Percentiles rank a stretch among this genome's conserved stretches.
Evolutionary conservation across 2,797 vertebrate species (phyloP).

Genomic region (Malurus splendens): DNA sequence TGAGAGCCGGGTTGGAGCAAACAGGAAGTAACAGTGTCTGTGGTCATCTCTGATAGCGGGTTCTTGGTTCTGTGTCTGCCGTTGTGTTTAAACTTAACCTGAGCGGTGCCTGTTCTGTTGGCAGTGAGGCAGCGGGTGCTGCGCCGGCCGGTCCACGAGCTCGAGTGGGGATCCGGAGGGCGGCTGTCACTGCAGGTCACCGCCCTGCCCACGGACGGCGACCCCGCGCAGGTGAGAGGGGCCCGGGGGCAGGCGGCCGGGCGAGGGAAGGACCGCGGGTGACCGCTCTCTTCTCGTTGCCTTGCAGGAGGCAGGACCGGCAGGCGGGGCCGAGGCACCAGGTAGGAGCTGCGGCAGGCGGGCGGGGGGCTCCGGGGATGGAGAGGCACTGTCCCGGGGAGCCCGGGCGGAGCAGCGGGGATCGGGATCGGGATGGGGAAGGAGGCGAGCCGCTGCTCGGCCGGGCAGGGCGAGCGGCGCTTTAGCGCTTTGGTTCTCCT

Average conservation of each 20-base stretch:
- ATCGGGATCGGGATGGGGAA: neutral
- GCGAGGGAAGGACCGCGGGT: neutral
- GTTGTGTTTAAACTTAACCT: neutral
- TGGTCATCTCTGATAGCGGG: too few species aligned
- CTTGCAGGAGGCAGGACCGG: slow-evolving; percentile 25
- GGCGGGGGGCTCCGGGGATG: neutral
- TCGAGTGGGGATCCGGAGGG: slow-evolving; percentile 12
- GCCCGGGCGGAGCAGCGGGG: neutral
- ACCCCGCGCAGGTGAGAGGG: neutral
- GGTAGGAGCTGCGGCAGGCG: neutral
- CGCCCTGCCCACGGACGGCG: neutral
- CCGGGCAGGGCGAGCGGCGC: neutral
- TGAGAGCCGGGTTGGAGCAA: too few species aligned
- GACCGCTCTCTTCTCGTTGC: neutral
- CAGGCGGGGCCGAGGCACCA: neutral
- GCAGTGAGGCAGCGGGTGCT: slow-evolving; percentile 62
- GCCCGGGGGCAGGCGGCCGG: neutral
- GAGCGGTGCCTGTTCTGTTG: neutral
- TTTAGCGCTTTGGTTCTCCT: neutral
- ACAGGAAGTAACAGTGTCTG: too few species aligned
- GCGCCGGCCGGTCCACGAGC: slow-evolving; percentile 40
- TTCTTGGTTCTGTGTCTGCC: too few species aligned
- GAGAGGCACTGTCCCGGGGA: neutral
- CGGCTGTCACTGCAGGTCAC: slow-evolving; percentile 50
- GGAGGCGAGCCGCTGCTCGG: neutral